Evolutionary conservation across 2,888 invertebrate genomes (phyloP).

Genomic region (Drepanosiphum platanoidis): DNA sequence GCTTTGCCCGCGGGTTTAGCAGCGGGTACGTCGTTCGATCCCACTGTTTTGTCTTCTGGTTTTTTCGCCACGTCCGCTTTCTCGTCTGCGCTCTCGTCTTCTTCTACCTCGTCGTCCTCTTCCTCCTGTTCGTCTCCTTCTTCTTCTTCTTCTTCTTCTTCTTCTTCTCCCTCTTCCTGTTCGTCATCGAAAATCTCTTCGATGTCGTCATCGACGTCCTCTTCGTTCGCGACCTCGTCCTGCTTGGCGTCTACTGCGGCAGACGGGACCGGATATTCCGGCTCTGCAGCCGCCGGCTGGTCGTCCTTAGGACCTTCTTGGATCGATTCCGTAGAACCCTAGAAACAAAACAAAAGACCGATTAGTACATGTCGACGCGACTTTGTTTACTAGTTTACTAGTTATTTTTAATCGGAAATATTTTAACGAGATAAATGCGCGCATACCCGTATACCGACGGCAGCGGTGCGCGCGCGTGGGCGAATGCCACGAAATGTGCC

Average conservation of each 20-base stretch:
- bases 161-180: slow-evolving; percentile 4
- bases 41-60: slow-evolving; percentile 15
- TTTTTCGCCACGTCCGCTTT: slow-evolving; percentile 14
- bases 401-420: not conserved
- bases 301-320: slow-evolving; percentile 12
- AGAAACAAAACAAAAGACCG: slow-evolving; percentile 34
- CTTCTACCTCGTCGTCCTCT: slow-evolving; percentile 18
- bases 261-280: not conserved
- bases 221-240: not conserved
- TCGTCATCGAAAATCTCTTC: slow-evolving; percentile 6
- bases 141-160: slow-evolving; percentile 27
- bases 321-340: slow-evolving; percentile 39
- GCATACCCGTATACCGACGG: no score
- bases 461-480: not conserved
- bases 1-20: not conserved
- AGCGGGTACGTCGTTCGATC: slow-evolving; percentile 14
- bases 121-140: slow-evolving; percentile 29
- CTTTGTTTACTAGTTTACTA: not conserved
- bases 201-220: slow-evolving; percentile 12
- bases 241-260: not conserved
- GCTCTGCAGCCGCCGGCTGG: not conserved
- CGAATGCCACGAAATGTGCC: slow-evolving; percentile 5
- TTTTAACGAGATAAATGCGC: not conserved
- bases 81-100: slow-evolving; percentile 9
- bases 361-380: not conserved